Percentiles rank a stretch among this genome's conserved stretches.
phyloP scores from a whole-genome alignment of 2,888 invertebrate genomes.

The Didymodactylos carnosus region DNA sequence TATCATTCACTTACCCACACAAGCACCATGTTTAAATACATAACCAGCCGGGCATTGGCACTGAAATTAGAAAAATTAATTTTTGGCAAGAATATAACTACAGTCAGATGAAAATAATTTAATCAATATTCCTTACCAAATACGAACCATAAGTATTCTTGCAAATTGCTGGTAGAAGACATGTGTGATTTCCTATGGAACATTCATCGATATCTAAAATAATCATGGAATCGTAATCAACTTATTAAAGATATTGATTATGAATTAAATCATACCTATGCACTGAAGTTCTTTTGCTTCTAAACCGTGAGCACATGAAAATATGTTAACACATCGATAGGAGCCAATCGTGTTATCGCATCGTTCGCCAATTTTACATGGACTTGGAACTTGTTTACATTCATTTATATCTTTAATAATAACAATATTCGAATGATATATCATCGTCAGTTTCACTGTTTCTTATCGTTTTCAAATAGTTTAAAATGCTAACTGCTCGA shows the following conservation, averaged over 20 bases:
- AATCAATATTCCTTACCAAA: not conserved
- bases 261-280: not conserved
- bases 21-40: not conserved
- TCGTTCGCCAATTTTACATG: conserved; percentile 2
- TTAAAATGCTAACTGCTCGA: not conserved
- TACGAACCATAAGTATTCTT: conserved; percentile 7
- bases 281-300: conserved; percentile 4
- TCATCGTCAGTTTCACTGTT: too few species aligned
- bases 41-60: not conserved
- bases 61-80: not conserved
- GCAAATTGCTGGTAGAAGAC: conserved; percentile 6
- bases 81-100: too few species aligned
- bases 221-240: not conserved
- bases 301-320: conserved; percentile 3
- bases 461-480: too few species aligned
- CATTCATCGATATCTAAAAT: conserved; percentile 13
- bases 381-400: conserved; percentile 2
- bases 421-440: too few species aligned
- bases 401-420: conserved; percentile 13
- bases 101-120: too few species aligned
- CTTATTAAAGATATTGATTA: not conserved
- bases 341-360: conserved; percentile 13
- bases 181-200: conserved; percentile 2
- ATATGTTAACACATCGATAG: conserved; percentile 2
- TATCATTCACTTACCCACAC: not conserved